Evolutionary conservation across 2,888 invertebrate genomes (phyloP).

Genomic region (Myathropa florea): DNA sequence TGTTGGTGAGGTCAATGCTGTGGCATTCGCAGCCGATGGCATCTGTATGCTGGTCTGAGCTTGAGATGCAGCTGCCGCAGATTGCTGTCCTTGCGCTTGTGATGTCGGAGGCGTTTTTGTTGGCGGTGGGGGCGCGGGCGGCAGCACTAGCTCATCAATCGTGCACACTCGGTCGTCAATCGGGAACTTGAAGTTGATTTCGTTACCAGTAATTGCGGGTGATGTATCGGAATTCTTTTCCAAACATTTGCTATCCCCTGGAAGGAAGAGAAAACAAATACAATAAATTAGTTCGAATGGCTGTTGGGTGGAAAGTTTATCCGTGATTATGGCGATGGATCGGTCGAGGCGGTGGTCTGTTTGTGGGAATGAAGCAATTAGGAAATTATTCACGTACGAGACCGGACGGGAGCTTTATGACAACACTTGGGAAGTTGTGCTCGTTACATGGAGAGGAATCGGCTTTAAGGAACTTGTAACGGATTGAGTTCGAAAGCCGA

Average conservation of each 20-base stretch:
- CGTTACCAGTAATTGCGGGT: conserved; percentile 76
- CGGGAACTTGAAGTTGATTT: conserved; percentile 84
- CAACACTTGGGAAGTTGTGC: neutral
- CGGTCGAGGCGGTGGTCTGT: neutral
- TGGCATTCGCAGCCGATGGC: conserved; percentile 71
- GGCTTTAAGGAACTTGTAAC: neutral
- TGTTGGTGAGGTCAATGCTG: conserved; percentile 74
- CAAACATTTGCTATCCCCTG: conserved; percentile 79
- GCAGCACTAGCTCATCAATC: conserved; percentile 79
- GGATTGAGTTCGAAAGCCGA: no score
- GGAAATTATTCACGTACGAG: neutral
- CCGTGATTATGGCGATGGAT: neutral
- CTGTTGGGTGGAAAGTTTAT: conserved; percentile 17
- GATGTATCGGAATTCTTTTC: conserved; percentile 78
- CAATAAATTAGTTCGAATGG: conserved; percentile 38
- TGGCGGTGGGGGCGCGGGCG: conserved; percentile 77
- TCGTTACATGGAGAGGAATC: neutral
- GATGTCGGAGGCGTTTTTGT: conserved; percentile 68
- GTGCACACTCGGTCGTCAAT: conserved; percentile 81
- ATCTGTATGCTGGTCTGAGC: conserved; percentile 61
- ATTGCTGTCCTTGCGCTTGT: conserved; percentile 29
- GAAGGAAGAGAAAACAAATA: conserved; percentile 32
- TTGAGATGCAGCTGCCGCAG: conserved; percentile 38
- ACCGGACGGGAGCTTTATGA: neutral
- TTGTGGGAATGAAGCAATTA: conserved; percentile 3